Conservation (phyloP, 2,888 invertebrate genomes). For the Didymodactylos carnosus region DNA sequence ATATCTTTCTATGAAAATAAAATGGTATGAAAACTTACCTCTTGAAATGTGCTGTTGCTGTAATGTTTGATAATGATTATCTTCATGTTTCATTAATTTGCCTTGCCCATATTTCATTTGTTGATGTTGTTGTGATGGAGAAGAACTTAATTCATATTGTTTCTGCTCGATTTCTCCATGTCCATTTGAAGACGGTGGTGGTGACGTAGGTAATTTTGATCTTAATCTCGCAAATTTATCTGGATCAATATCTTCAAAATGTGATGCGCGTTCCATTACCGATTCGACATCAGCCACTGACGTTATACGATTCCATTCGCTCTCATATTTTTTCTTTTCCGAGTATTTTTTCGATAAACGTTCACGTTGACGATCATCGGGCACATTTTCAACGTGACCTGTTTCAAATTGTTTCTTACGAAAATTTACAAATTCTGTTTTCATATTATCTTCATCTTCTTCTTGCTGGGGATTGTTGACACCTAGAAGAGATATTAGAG, state of each 20-base stretch:
- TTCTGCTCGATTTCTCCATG: too few relatives aligned
- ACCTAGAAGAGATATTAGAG: too few relatives aligned
- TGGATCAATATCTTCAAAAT: slow-evolving; percentile 13
- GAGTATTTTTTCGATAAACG: not conserved
- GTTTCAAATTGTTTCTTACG: not conserved
- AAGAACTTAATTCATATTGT: too few relatives aligned
- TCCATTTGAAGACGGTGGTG: not conserved
- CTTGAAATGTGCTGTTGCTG: not conserved
- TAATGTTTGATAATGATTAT: not conserved
- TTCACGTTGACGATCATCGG: not conserved
- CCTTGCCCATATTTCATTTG: too few relatives aligned
- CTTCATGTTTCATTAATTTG: not conserved
- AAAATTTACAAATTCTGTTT: not conserved
- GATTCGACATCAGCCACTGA: slow-evolving; percentile 3
- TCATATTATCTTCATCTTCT: not conserved
- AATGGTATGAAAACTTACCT: too few relatives aligned
- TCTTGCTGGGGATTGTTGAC: too few relatives aligned
- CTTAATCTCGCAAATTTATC: slow-evolving; percentile 3
- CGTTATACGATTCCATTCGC: slow-evolving; percentile 9
- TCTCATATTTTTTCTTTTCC: slow-evolving; percentile 1
- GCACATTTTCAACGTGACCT: not conserved
- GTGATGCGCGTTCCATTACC: slow-evolving; percentile 11
- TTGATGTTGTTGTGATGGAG: too few relatives aligned
- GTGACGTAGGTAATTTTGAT: not conserved
- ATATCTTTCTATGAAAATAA: too few relatives aligned